Evolutionary conservation across 2,797 vertebrate species (phyloP).

Genomic region (Peromyscus nudipes): DNA sequence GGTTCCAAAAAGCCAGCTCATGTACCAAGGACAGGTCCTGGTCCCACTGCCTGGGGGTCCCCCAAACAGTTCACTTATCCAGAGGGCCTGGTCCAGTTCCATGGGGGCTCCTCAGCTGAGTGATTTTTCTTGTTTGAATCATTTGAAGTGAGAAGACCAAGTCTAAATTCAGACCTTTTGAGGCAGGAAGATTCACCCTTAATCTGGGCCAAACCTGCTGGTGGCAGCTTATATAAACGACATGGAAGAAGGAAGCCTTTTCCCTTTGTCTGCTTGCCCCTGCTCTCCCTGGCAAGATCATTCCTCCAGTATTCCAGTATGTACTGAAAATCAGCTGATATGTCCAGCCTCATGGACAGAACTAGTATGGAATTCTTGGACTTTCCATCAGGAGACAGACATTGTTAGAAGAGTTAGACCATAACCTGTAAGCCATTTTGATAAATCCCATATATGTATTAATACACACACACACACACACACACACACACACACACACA

Average conservation of each 20-base stretch:
- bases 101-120: neutral
- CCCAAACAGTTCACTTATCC: too few relatives aligned
- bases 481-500: neutral
- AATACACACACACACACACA: accelerated
- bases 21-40: too few relatives aligned
- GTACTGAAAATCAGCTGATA: neutral
- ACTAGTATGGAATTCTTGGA: neutral
- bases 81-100: too few relatives aligned
- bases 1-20: too few relatives aligned
- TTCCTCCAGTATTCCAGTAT: neutral
- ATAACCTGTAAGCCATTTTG: neutral
- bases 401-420: neutral
- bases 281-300: neutral
- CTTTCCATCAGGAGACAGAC: neutral
- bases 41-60: too few relatives aligned
- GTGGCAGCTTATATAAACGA: neutral
- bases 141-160: neutral
- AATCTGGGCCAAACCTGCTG: neutral
- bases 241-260: neutral
- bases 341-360: neutral
- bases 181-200: neutral
- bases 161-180: neutral
- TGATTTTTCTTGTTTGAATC: neutral
- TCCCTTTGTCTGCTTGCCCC: neutral
- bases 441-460: neutral